Base-by-base conservation (phyloP, 1,140 invertebrate genomes). In the Sycophila sp. region DNA sequence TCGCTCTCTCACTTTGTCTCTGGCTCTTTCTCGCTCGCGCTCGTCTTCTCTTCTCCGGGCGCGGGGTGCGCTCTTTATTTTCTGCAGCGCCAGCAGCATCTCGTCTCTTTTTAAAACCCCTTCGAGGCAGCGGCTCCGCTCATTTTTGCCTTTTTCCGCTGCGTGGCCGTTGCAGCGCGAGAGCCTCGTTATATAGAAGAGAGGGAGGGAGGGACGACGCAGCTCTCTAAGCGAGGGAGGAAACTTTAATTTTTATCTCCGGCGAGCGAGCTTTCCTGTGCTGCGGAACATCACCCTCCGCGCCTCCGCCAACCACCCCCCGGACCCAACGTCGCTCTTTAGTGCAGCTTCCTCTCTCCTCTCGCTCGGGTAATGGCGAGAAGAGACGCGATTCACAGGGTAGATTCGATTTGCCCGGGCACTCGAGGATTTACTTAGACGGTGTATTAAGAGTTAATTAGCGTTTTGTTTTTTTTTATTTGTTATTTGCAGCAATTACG, bases 221-320 rank as follows among this genome's bases (percentile, higher is more conserved):
- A 24, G 24, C 47, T 22, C 19, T 53, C 15, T 22, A 55, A 55
- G 58, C 58, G 10, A 28, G 22, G 24, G 42, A 47, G 42, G 42
- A 45, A 60, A 22, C 38, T 32, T 15, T 65, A 38, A 65, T 65
- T 65, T 65, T 65, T 53, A 65, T 65, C 62, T 65, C 28, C 28
- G 26, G 5, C 24, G 40, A 8, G 53, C n/a, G 53, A 19, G 47
- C 47, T 17, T 17, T n/a, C n/a, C n/a, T n/a, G n/a, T n/a, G n/a
- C n/a, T n/a, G n/a, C n/a, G n/a, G n/a, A n/a, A n/a, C n/a, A n/a
- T n/a, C n/a, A n/a, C n/a, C n/a, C n/a, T n/a, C n/a, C n/a, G n/a
- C n/a, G n/a, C n/a, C n/a, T n/a, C n/a, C n/a, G n/a, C n/a, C n/a
- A n/a, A n/a, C n/a, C n/a, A n/a, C n/a, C n/a, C n/a, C n/a, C n/a